phyloP scores from a whole-genome alignment of 2,797 vertebrate species.

The Coilia nasus region DNA sequence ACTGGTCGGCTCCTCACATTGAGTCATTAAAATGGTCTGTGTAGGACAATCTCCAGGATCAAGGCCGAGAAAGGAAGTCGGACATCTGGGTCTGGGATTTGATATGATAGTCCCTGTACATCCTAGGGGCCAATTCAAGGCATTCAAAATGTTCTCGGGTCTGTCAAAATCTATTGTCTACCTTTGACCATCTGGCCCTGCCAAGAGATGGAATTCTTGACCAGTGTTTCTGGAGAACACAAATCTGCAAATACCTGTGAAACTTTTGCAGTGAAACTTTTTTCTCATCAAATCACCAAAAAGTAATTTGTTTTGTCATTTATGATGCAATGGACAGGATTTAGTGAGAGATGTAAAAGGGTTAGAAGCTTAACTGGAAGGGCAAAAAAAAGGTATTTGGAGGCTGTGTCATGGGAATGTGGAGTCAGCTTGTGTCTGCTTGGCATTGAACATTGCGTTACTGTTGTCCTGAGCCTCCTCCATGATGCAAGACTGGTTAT shows the following conservation, averaged over 20 bases:
- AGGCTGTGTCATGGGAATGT: neutral
- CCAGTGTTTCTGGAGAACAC: neutral
- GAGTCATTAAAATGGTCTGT: neutral
- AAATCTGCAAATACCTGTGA: neutral
- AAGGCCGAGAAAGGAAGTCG: neutral
- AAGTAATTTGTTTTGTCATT: neutral
- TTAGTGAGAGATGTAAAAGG: neutral
- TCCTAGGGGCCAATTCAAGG: neutral
- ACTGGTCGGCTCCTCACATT: neutral
- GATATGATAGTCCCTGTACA: neutral
- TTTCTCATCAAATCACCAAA: neutral
- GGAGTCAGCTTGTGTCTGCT: slow-evolving; percentile 10
- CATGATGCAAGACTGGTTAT: slow-evolving; percentile 7
- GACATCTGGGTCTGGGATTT: neutral
- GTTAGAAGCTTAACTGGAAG: neutral
- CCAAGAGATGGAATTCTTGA: neutral
- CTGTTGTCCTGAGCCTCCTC: neutral
- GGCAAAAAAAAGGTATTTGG: neutral
- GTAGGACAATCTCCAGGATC: neutral
- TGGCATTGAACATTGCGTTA: neutral
- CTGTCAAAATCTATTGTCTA: neutral
- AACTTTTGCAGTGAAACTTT: neutral
- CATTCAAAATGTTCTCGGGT: neutral
- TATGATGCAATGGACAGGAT: neutral
- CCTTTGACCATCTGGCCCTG: neutral